Conservation (phyloP, 2,888 invertebrate species). For the Priocnemis perturbator region DNA sequence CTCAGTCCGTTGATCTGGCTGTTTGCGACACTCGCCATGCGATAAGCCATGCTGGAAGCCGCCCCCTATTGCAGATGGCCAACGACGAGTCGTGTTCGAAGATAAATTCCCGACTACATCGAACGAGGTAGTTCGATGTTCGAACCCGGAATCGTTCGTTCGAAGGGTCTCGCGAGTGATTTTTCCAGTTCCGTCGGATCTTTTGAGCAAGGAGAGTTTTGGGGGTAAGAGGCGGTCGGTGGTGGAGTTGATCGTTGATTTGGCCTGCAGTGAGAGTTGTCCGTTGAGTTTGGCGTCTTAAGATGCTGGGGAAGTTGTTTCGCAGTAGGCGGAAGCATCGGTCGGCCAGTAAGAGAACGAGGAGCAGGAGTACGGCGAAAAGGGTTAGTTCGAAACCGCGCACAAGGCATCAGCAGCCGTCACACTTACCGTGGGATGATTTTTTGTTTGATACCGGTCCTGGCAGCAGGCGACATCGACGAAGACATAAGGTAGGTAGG, state of each 20-base stretch:
- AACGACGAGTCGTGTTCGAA: neutral
- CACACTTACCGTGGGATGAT: constrained; percentile 22
- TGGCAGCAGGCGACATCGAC: constrained; percentile 16
- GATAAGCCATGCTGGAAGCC: constrained; percentile 31
- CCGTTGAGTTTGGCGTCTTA: no score
- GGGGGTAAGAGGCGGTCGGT: no score
- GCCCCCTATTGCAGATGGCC: constrained; percentile 34
- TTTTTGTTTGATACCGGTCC: constrained; percentile 21
- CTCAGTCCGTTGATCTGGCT: constrained; percentile 19
- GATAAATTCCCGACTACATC: constrained; percentile 9
- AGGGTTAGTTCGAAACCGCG: constrained; percentile 1
- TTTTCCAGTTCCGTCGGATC: neutral
- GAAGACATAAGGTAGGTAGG: constrained; percentile 28
- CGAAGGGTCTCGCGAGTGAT: neutral
- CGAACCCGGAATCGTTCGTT: neutral
- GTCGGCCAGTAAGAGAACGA: constrained; percentile 5
- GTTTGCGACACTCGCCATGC: constrained; percentile 3
- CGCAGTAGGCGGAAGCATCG: constrained; percentile 14
- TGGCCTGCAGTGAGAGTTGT: no score
- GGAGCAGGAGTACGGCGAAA: neutral
- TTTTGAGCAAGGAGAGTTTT: neutral
- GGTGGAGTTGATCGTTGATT: no score
- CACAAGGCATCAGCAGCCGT: constrained; percentile 6
- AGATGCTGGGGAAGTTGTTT: constrained; percentile 24
- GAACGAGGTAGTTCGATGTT: constrained; percentile 12